Conservation (phyloP, 2,113 vertebrate species). For the Platysteira castanea region DNA sequence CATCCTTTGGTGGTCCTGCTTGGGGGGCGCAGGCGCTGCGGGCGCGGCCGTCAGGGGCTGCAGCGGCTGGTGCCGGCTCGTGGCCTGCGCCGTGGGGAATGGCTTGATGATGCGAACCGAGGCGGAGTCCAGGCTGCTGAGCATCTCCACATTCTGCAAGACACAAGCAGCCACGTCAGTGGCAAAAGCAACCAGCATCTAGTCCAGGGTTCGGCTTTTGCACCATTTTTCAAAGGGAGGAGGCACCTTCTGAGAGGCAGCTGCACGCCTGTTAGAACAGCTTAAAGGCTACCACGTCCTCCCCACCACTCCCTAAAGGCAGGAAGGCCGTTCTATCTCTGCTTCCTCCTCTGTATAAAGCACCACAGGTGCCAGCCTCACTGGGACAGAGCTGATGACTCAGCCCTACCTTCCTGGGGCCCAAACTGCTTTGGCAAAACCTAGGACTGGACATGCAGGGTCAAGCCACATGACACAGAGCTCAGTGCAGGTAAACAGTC, state of each 20-base stretch:
- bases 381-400: not conserved
- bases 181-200: not conserved
- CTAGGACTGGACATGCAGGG: not conserved
- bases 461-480: not conserved
- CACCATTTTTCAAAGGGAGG: not conserved
- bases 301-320: not conserved
- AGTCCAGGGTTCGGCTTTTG: fast-evolving
- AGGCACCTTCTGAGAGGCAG: not conserved
- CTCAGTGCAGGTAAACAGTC: not conserved
- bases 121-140: conserved; percentile 85
- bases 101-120: conserved; percentile 86
- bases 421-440: not conserved
- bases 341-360: not conserved
- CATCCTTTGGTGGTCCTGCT: conserved; percentile 84
- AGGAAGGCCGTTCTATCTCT: not conserved
- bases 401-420: not conserved
- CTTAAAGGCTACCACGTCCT: fast-evolving
- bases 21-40: not conserved
- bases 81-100: conserved; percentile 63
- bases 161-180: not conserved
- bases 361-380: not conserved
- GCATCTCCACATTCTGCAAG: conserved; percentile 87
- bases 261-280: not conserved
- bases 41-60: conserved; percentile 32
- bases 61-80: conserved; percentile 69